These are phyloP conservation scores for Adelges cooleyi DNA, from an alignment of 1,140 invertebrate species.

Conservation along the genomic window DNA sequence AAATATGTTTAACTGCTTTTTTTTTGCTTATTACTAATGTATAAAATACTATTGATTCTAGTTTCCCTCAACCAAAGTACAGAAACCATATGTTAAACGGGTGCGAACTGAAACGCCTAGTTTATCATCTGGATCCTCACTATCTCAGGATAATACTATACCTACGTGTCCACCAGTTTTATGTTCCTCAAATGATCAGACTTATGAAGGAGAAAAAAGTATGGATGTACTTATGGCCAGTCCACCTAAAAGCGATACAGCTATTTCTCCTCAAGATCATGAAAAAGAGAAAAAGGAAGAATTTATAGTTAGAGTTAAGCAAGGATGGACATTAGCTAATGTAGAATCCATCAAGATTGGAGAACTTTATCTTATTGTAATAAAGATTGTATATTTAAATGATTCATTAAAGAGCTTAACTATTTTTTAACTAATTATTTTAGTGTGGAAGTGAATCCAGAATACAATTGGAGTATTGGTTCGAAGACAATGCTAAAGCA, in stretches of 20 bases:
- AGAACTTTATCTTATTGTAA: constrained; percentile 78
- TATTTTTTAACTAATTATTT: constrained; percentile 8
- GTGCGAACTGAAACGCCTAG: neutral
- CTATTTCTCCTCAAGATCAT: constrained; percentile 18
- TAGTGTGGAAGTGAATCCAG: constrained; percentile 69
- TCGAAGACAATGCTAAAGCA: constrained; percentile 43
- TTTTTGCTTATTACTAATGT: neutral
- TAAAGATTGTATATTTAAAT: constrained; percentile 13
- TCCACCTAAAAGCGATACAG: constrained; percentile 37
- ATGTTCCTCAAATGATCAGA: neutral
- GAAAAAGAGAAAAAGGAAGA: constrained; percentile 34
- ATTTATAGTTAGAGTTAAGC: constrained; percentile 48
- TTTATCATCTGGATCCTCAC: neutral
- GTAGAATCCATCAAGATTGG: constrained; percentile 69
- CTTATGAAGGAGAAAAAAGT: constrained; percentile 10
- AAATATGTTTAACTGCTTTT: neutral
- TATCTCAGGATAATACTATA: neutral
- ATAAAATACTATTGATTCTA: neutral
- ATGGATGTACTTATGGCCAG: constrained; percentile 12
- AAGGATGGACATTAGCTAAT: constrained; percentile 66
- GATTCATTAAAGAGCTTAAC: neutral
- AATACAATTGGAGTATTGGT: constrained; percentile 71
- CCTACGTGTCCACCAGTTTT: neutral
- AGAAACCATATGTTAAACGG: constrained; percentile 20
- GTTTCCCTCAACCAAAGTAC: constrained; percentile 17